Base-by-base conservation (phyloP, 2,888 invertebrate species). In the Rutpela maculata region DNA sequence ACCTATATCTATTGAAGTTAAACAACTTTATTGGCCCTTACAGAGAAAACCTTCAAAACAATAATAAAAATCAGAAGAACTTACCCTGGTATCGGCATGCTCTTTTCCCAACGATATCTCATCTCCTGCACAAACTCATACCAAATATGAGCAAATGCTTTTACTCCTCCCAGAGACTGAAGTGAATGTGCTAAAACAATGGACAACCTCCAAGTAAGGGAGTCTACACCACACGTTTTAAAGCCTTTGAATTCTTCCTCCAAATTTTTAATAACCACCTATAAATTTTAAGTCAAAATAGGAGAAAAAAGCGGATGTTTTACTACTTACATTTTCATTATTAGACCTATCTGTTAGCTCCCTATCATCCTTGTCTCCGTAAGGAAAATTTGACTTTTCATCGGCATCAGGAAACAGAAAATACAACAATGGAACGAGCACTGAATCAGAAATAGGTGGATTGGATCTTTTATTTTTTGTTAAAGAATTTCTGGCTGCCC, bases 121-220 rank as follows among this genome's bases (percentile, higher is more conserved):
- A 99, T 92, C 89, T 98, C 97, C 84, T 97, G 94, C 0, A 95
- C 93, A 87, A 99, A 96, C 88, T 98, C 98, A 85, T 96, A 95
- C 99, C 99, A 99, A 15, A 99, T 88, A 87, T 98, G 97, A 0
- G 97, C 96, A 73, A 98, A 91, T 68, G 95, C 94, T 65, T 90
- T 89, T 0, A 94, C 91, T 6, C 96, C 94, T 0, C 96, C 96
- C 19, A 95, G 93, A 56, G 94, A 94, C 80, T 95, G 93, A 70
- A 94, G 91, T 63, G 95, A 92, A 76, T 95, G 94, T 19, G 94
- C 94, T 81, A 95, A 92, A 35, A 95, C 92, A 31, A 96, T 92
- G 0, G 96, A 94, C 31, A 98, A 89, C 59, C 97, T 93, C 94
- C 96, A 96, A 0, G 96, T 94, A 59, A 99, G 90, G 1, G 97